Percentiles rank a stretch among this genome's conserved stretches.
Evolutionary conservation across 2,888 invertebrate species (phyloP).

Genomic region (Hymenopus coronatus): DNA sequence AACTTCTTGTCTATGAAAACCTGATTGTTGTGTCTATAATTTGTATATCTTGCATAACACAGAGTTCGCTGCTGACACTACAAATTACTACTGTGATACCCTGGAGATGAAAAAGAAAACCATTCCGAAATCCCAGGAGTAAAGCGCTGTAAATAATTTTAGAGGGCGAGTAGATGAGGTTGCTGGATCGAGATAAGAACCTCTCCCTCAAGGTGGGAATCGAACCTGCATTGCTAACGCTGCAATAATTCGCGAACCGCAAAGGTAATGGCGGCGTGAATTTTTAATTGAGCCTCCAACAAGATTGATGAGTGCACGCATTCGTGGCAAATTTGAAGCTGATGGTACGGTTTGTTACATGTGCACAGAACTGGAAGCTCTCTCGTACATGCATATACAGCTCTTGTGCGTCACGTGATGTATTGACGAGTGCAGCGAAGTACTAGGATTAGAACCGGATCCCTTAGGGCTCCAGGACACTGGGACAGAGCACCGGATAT

Average conservation of each 20-base stretch:
- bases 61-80: too few species aligned
- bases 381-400: neutral
- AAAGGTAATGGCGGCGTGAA: neutral
- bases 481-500: too few species aligned
- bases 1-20: too few species aligned
- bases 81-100: neutral
- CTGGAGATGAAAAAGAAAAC: neutral
- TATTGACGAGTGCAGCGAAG: too few species aligned
- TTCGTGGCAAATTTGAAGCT: neutral
- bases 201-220: neutral
- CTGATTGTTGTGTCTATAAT: too few species aligned
- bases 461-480: too few species aligned
- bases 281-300: neutral
- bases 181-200: neutral
- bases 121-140: neutral
- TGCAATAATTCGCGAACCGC: neutral
- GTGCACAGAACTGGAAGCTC: neutral
- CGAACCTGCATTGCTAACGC: neutral
- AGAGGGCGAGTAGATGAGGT: neutral
- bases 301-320: neutral
- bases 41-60: too few species aligned
- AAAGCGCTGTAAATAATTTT: neutral
- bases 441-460: too few species aligned
- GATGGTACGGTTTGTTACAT: too few species aligned
- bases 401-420: too few species aligned